Percentiles rank a stretch among this genome's conserved stretches.
phyloP scores from a whole-genome alignment of 2,797 vertebrate species.

The Oreochromis mossambicus region DNA sequence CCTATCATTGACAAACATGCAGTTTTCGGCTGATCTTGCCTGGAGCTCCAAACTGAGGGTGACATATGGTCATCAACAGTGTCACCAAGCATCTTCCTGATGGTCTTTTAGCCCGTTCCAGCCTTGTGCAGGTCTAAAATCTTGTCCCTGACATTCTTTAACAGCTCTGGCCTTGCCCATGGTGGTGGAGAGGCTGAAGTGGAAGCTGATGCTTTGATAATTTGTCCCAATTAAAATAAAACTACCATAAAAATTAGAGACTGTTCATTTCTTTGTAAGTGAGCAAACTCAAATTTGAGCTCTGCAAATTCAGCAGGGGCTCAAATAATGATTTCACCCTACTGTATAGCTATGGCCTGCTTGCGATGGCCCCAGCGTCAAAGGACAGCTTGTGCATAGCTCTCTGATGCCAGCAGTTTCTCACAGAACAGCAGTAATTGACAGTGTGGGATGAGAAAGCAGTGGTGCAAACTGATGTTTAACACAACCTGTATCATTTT shows the following conservation, averaged over 20 bases:
- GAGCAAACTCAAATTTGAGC: neutral
- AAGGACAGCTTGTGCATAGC: neutral
- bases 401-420: neutral
- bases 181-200: neutral
- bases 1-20: neutral
- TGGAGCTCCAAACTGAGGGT: neutral
- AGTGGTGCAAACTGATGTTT: neutral
- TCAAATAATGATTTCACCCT: neutral
- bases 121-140: neutral
- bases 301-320: neutral
- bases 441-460: neutral
- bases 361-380: neutral
- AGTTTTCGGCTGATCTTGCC: neutral
- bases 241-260: neutral
- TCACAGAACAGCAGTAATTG: neutral
- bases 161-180: rapidly evolving
- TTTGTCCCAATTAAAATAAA: neutral
- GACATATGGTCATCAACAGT: neutral
- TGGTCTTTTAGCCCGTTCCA: neutral
- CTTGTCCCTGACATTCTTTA: neutral
- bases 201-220: neutral
- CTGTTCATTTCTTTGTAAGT: neutral
- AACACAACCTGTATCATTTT: neutral
- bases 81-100: neutral
- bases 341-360: neutral